Base-by-base conservation (phyloP, 2,888 invertebrate genomes). In the Dicranocentrus wangi region DNA sequence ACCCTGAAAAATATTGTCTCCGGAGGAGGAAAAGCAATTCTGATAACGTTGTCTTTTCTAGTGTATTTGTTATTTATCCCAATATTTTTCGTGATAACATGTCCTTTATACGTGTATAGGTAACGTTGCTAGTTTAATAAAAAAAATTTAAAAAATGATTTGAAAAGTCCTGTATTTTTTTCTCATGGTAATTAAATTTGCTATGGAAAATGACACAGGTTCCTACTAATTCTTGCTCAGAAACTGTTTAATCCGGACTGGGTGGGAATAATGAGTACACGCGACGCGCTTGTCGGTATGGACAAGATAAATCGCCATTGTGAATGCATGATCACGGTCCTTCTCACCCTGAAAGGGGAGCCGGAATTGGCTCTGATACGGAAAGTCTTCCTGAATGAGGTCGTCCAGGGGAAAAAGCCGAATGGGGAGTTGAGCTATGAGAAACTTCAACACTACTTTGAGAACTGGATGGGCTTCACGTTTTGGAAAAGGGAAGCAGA, bases 401-500 rank as follows among this genome's bases (percentile, higher is more conserved):
- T 84, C 0, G 28, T 85, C 10, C 51, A 82, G 0, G 81, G 75
- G 0, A 82, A 71, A 43, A 72, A 81, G 39, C 27, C 63, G 1
- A 71, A 83, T n/a, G 85, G 85, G 0, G 60, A 72, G 8, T 43
- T 73, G 1, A 17, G 73, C 25, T 81, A 82, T 43, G 68, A 60
- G 0, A 85, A 86, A 66, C 53, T 86, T n/a, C 81, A 68, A 25
- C 79, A 86, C 19, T 84, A 82, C 66, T 84, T 84, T 65, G 83
- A 84, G 10, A 79, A 66, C 2, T 86, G 84, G 84, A 51, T 85
- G 43, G 86, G 86, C 10, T 86, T 83, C 47, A 73, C 82, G 7
- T 86, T 86, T 68, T 86, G 86, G 86, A 84, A 86, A 73, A 78
- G 81, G 66, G 85, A 85, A 10, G 28, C 68, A 2, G 55, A 82